Evolutionary conservation across 2,888 invertebrate genomes (phyloP).

Genomic region (Drosophila nr. fundita): DNA sequence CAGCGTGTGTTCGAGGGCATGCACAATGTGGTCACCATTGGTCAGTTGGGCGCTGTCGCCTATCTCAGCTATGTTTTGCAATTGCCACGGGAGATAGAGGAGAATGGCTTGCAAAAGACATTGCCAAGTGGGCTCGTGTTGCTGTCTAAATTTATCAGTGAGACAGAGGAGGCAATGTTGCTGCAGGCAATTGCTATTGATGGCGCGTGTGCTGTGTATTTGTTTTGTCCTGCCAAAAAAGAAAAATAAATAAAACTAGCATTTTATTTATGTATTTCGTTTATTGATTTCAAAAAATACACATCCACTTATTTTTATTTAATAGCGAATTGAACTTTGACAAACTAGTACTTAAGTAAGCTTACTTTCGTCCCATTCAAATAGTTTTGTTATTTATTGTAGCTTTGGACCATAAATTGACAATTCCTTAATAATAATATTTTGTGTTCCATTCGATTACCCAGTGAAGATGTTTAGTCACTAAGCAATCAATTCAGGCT

Average conservation of each 20-base stretch:
- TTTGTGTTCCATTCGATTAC: slow-evolving; percentile 43
- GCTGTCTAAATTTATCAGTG: slow-evolving; percentile 89
- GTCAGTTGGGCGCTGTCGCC: slow-evolving; percentile 86
- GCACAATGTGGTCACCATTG: slow-evolving; percentile 87
- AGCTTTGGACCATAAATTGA: slow-evolving; percentile 84
- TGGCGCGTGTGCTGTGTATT: slow-evolving; percentile 44
- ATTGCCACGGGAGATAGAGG: slow-evolving; percentile 57
- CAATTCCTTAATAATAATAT: slow-evolving; percentile 79
- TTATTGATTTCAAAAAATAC: slow-evolving; percentile 81
- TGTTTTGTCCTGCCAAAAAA: too few species aligned
- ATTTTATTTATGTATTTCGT: slow-evolving; percentile 51
- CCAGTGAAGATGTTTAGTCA: slow-evolving; percentile 19
- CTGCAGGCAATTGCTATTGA: slow-evolving; percentile 87
- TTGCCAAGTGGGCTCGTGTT: slow-evolving; percentile 90
- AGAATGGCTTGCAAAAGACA: slow-evolving; percentile 81
- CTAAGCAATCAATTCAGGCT: background rate
- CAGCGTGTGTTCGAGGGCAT: slow-evolving; percentile 86
- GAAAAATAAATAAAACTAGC: background rate
- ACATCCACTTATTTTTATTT: slow-evolving; percentile 68
- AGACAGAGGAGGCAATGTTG: slow-evolving; percentile 88
- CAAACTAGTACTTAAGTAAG: slow-evolving; percentile 65
- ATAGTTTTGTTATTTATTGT: slow-evolving; percentile 73
- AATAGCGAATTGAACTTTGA: slow-evolving; percentile 71
- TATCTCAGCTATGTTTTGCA: slow-evolving; percentile 86
- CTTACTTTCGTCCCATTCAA: slow-evolving; percentile 61